Evolutionary conservation across 2,113 vertebrate species (phyloP).

Genomic region (Micronycteris hirsuta): DNA sequence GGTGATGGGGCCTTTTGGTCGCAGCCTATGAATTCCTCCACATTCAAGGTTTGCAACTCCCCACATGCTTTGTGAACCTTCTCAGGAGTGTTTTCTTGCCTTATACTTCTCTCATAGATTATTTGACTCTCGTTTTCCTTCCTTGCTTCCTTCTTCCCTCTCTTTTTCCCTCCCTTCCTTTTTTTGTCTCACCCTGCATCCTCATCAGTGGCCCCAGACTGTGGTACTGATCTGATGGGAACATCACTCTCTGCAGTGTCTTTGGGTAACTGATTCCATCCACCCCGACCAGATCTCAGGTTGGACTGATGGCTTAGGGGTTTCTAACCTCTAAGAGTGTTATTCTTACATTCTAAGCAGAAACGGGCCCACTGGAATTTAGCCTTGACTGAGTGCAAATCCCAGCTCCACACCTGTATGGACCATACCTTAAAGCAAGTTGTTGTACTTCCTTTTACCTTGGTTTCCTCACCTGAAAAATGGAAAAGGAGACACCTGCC

Average conservation of each 20-base stretch:
- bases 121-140: neutral
- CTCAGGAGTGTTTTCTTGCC: neutral
- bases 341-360: neutral
- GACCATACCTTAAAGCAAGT: accelerated
- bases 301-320: neutral
- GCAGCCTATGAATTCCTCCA: neutral
- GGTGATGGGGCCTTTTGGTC: neutral
- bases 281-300: accelerated
- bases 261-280: neutral
- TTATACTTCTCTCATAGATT: neutral
- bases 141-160: neutral
- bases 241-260: neutral
- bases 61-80: neutral
- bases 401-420: accelerated
- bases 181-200: neutral
- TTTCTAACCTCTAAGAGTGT: neutral
- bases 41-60: accelerated
- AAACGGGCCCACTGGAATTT: neutral
- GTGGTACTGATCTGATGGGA: neutral
- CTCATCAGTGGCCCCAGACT: neutral
- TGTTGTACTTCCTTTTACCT: neutral
- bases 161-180: neutral
- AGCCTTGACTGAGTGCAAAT: neutral
- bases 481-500: neutral
- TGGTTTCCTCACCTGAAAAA: neutral